A percentile compares a stretch with the other conserved stretches of the same genome.
Evolutionary conservation across 2,888 invertebrate genomes (phyloP).

Genomic region (Rhogogaster chlorosoma): DNA sequence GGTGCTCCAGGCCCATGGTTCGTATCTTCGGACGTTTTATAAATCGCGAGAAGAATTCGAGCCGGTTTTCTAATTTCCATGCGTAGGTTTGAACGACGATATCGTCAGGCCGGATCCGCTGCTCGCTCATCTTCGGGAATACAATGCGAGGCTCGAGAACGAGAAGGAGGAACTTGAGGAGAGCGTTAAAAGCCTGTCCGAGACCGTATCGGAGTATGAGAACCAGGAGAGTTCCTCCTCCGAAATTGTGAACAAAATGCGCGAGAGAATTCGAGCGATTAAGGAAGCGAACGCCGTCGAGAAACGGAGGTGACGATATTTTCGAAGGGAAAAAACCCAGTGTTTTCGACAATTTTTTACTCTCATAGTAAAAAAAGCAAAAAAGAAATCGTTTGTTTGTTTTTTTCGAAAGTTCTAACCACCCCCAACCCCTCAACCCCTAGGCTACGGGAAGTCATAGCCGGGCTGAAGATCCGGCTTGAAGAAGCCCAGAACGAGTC

Average conservation of each 20-base stretch:
- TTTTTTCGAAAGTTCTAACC: too few species aligned
- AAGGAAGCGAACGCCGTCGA: constrained; percentile 64
- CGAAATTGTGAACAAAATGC: constrained; percentile 62
- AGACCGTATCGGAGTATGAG: constrained; percentile 68
- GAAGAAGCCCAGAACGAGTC: constrained; percentile 67
- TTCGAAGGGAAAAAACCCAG: too few species aligned
- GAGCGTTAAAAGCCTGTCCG: constrained; percentile 66
- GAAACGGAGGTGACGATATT: constrained; percentile 66
- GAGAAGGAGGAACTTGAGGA: constrained; percentile 67
- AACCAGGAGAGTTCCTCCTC: constrained; percentile 63
- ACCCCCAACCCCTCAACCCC: too few species aligned
- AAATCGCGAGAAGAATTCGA: too few species aligned
- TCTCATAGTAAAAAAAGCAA: too few species aligned
- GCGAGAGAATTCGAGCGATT: constrained; percentile 65
- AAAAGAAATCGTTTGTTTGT: too few species aligned
- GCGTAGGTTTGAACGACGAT: constrained; percentile 57
- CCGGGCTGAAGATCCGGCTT: constrained; percentile 64
- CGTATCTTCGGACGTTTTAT: background rate
- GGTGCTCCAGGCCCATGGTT: constrained; percentile 68
- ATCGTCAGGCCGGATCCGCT: constrained; percentile 69
- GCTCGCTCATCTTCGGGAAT: constrained; percentile 67
- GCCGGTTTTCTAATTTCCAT: too few species aligned
- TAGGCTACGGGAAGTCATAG: constrained; percentile 68
- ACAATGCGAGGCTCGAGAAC: constrained; percentile 68
- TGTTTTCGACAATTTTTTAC: too few species aligned